Evolutionary conservation across 2,797 vertebrate genomes (phyloP).

Genomic region (Centroberyx gerrardi): DNA sequence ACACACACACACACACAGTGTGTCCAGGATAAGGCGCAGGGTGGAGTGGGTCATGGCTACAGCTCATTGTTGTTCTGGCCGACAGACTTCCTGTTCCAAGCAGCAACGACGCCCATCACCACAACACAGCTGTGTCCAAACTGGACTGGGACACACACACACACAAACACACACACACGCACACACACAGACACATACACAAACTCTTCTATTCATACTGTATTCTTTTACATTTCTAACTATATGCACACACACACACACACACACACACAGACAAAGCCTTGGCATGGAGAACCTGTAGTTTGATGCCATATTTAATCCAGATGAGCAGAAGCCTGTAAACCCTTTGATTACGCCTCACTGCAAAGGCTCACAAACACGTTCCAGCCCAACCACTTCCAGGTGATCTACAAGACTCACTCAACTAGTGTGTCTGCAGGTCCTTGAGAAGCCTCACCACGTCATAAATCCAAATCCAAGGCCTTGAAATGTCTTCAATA

Average conservation of each 20-base stretch:
- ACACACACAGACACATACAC: constrained; percentile 4
- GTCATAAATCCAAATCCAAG: constrained; percentile 5
- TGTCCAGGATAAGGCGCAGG: constrained; percentile 68
- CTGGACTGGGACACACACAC: constrained; percentile 40
- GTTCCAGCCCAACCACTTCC: constrained; percentile 25
- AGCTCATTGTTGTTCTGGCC: constrained; percentile 86
- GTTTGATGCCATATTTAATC: constrained; percentile 58
- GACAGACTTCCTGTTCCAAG: constrained; percentile 86
- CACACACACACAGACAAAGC: neutral
- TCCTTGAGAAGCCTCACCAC: constrained; percentile 33
- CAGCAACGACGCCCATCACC: constrained; percentile 73
- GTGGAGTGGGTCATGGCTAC: constrained; percentile 81
- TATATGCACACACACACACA: constrained; percentile 3
- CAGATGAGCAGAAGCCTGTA: constrained; percentile 65
- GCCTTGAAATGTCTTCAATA: constrained; percentile 3
- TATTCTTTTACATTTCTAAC: neutral
- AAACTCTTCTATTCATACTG: neutral
- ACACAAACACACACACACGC: constrained; percentile 5
- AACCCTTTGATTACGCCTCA: constrained; percentile 53
- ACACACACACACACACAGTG: constrained; percentile 24
- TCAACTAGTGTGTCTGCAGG: neutral
- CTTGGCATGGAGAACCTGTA: constrained; percentile 34
- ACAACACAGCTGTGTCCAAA: constrained; percentile 78
- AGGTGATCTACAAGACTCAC: neutral
- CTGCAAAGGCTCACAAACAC: constrained; percentile 35